phyloP scores from a whole-genome alignment of 2,888 invertebrate species.

The Sminthurides aquaticus region DNA sequence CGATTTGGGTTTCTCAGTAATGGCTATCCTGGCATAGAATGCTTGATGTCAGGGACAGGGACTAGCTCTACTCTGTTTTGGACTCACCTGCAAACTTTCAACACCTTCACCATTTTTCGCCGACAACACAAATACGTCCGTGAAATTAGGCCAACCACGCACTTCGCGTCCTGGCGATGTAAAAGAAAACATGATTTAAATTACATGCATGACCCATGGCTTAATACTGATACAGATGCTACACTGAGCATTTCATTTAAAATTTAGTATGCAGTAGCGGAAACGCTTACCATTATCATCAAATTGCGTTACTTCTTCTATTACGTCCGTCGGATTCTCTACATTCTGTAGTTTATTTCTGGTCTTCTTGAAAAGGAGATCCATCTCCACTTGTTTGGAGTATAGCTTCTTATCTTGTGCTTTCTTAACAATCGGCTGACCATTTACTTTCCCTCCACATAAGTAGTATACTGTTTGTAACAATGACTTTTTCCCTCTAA shows the following conservation, averaged over 20 bases:
- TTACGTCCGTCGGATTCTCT: neutral
- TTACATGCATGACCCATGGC: neutral
- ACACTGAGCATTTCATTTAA: no score
- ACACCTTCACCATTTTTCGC: constrained; percentile 71
- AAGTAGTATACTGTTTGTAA: constrained; percentile 62
- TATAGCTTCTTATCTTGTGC: neutral
- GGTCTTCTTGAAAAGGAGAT: constrained; percentile 26
- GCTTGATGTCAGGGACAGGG: neutral
- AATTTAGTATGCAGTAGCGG: no score
- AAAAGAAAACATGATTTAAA: neutral
- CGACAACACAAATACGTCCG: constrained; percentile 85
- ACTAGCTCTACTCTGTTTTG: constrained; percentile 32
- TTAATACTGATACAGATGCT: no score
- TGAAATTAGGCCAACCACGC: constrained; percentile 67
- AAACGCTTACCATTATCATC: constrained; percentile 14
- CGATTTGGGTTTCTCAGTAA: neutral
- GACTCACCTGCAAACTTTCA: constrained; percentile 58
- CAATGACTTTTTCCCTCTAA: constrained; percentile 65
- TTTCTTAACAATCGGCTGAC: constrained; percentile 22
- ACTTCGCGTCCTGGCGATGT: constrained; percentile 22
- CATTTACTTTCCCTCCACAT: constrained; percentile 52
- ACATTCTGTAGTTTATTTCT: constrained; percentile 11
- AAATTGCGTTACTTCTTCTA: neutral
- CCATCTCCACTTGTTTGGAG: constrained; percentile 16
- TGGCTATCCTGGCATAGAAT: neutral